phyloP scores from a whole-genome alignment of 2,113 vertebrate genomes.

The Grammomys surdaster region DNA sequence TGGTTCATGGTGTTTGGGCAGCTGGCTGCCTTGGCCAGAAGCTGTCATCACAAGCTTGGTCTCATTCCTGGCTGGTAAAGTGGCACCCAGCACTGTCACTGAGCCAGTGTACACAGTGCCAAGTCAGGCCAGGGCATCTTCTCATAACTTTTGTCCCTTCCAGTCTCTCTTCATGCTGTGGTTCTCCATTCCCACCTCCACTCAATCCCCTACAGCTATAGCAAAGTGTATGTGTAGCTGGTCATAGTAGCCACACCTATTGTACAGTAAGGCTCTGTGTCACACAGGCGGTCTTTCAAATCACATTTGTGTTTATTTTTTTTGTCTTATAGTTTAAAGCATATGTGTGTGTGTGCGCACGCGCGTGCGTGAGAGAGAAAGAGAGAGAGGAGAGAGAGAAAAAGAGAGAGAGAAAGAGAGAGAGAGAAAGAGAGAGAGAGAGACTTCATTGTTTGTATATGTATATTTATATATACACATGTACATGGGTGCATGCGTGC shows the following conservation, averaged over 20 bases:
- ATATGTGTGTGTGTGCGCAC: too few species aligned
- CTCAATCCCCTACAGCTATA: neutral
- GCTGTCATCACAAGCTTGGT: neutral
- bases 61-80: neutral
- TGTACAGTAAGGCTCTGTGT: neutral
- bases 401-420: too few species aligned
- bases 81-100: neutral
- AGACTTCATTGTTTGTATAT: too few species aligned
- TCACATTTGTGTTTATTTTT: neutral
- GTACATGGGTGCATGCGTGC: neutral
- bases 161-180: neutral
- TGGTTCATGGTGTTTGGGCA: neutral
- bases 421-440: too few species aligned
- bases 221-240: fast-evolving
- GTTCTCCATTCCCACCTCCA: neutral
- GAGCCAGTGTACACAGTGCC: neutral
- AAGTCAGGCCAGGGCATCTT: neutral
- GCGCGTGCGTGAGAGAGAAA: too few species aligned
- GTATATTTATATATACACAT: too few species aligned
- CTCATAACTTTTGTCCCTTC: neutral
- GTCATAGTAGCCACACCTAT: too few species aligned
- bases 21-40: neutral
- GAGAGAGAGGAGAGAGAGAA: too few species aligned
- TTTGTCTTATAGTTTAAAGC: neutral
- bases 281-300: neutral